Evolutionary conservation across 2,113 vertebrate genomes (phyloP), one percentile per base, ranked within the genome.

Genomic region (Rhinolophus sinicus): DNA sequence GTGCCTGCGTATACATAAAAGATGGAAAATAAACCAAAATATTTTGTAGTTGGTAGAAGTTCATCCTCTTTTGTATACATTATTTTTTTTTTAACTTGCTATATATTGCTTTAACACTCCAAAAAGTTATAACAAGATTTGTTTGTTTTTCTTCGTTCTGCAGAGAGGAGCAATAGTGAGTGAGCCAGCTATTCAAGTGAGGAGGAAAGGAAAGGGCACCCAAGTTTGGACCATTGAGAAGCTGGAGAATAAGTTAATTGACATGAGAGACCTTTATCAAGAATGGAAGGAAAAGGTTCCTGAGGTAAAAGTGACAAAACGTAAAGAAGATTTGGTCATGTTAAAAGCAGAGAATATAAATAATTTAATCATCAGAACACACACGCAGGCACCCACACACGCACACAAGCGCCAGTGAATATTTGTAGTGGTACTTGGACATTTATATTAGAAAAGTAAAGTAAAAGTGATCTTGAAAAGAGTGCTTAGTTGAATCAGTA

Each of bases 141-240:
- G 3, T 60, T 65, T 44, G 1, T 95, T 85, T 92, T 96, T 47
- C 65, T 70, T 33, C 5, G 0, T 95, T 35, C 6, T 84, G 86
- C 98, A 99, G 99, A 99, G 99, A 94, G 99, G 99, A 2, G 99
- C 99, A 0, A 99, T 99, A 85, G 99, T 99, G 95, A 99, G 99
- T 0, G 99, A 99, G 94, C 99, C 99, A 2, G 99, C 99, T 81
- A 99, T 99, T 97, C 99, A 99, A 97, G 99, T 99, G 94, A 98
- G 99, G 80, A 99, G 99, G 83, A 99, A 99, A 98, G 99, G 99
- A 44, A 99, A 99, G 98, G 99, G 99, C 38, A 99, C 99, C 54
- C 99, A 99, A 77, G 99, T 99, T 62, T 99, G 99, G 99, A 99
- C 99, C 97, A 99, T 99, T 35, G 99, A 99, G 97, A 99, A 99